Percentiles rank a stretch among this genome's conserved stretches.
phyloP scores from a whole-genome alignment of 2,113 vertebrate species.

The Leptobrachium ailaonicum region DNA sequence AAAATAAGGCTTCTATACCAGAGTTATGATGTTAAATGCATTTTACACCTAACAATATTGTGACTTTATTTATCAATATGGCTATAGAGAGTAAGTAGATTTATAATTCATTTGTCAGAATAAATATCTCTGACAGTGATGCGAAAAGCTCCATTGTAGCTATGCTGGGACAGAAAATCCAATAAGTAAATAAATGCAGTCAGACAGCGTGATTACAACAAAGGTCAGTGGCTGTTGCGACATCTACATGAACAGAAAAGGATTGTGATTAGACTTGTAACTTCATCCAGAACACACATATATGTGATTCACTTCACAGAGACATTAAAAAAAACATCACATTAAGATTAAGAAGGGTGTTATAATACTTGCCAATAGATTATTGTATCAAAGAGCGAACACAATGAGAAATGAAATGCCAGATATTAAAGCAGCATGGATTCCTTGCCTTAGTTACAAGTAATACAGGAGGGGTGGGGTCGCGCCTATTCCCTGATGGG shows the following conservation, averaged over 20 bases:
- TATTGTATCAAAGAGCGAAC: too few species aligned
- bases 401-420: too few species aligned
- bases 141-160: background rate
- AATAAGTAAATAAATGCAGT: conserved; percentile 21
- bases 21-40: background rate
- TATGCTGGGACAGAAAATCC: conserved; percentile 18
- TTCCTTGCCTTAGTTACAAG: too few species aligned
- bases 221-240: conserved; percentile 23
- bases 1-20: background rate
- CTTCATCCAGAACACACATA: too few species aligned
- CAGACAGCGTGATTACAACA: conserved; percentile 24
- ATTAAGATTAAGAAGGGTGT: too few species aligned
- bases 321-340: too few species aligned
- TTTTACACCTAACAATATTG: background rate
- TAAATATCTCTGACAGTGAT: background rate
- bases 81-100: background rate
- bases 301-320: too few species aligned
- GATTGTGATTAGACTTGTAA: background rate
- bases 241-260: background rate
- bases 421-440: too few species aligned
- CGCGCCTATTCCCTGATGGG: too few species aligned
- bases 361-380: too few species aligned
- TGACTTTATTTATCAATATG: too few species aligned
- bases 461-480: too few species aligned
- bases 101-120: background rate